Conservation (phyloP, 2,888 invertebrate species). For the Panzeria rudis region DNA sequence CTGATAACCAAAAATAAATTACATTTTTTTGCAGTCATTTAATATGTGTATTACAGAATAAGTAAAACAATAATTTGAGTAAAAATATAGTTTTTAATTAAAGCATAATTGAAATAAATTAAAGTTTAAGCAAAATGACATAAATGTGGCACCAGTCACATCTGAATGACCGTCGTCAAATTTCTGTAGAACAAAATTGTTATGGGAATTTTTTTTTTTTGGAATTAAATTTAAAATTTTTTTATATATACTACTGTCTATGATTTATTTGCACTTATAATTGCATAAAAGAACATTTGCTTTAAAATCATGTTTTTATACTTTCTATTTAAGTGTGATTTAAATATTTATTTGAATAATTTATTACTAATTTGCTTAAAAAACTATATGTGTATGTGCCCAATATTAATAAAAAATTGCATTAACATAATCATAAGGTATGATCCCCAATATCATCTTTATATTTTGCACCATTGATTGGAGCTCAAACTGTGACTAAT, state of each 20-base stretch:
- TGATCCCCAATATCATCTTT: not conserved
- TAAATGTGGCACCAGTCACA: too few relatives aligned
- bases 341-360: constrained; percentile 1
- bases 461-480: constrained; percentile 18
- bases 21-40: too few relatives aligned
- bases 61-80: too few relatives aligned
- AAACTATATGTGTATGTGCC: constrained; percentile 5
- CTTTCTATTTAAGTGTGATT: constrained; percentile 9
- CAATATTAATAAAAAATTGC: not conserved
- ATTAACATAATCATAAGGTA: constrained; percentile 17
- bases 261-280: not conserved
- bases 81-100: too few relatives aligned
- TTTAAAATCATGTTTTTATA: not conserved
- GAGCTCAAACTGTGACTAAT: constrained; percentile 57
- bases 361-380: constrained; percentile 36
- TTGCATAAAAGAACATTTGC: not conserved
- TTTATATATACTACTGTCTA: not conserved
- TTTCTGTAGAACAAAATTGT: too few relatives aligned
- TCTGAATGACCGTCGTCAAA: too few relatives aligned
- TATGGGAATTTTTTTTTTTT: too few relatives aligned
- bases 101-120: too few relatives aligned
- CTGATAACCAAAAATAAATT: too few relatives aligned
- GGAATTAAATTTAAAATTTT: too few relatives aligned
- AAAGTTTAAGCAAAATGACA: too few relatives aligned
- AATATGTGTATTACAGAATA: too few relatives aligned